Conservation (phyloP, 2,888 invertebrate genomes). For the Euzetes globulus region DNA sequence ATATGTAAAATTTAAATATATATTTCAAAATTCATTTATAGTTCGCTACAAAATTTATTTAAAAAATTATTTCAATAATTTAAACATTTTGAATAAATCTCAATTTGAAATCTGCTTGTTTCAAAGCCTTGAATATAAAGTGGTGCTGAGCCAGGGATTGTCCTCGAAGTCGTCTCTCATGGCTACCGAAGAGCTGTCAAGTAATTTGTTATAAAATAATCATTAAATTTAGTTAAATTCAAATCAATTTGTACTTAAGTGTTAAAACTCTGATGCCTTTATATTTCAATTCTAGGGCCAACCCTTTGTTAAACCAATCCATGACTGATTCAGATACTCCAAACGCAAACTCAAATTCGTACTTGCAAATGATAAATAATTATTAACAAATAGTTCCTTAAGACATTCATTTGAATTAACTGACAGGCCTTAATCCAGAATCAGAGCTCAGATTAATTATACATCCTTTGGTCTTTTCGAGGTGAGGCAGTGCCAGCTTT, state of each 20-base stretch:
- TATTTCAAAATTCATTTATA: no score
- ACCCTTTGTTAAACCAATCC: not conserved
- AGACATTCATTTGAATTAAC: not conserved
- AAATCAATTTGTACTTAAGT: not conserved
- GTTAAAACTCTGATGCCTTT: not conserved
- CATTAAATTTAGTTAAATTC: not conserved
- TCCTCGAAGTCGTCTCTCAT: not conserved
- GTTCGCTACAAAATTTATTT: no score
- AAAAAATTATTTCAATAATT: no score
- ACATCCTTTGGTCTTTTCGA: not conserved
- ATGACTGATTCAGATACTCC: not conserved
- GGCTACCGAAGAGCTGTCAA: not conserved
- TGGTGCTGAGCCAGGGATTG: not conserved
- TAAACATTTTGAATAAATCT: no score
- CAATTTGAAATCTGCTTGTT: no score
- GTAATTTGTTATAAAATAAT: not conserved
- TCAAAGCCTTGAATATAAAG: not conserved
- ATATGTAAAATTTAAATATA: no score
- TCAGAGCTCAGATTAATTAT: not conserved
- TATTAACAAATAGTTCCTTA: no score
- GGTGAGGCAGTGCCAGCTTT: not conserved
- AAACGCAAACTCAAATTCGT: conserved; percentile 1
- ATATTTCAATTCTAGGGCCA: not conserved
- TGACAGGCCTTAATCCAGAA: not conserved
- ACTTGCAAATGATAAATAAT: not conserved